These are phyloP conservation scores for Meloidogyne exigua DNA, from an alignment of 1,140 invertebrate genomes.

Conservation along the genomic window DNA sequence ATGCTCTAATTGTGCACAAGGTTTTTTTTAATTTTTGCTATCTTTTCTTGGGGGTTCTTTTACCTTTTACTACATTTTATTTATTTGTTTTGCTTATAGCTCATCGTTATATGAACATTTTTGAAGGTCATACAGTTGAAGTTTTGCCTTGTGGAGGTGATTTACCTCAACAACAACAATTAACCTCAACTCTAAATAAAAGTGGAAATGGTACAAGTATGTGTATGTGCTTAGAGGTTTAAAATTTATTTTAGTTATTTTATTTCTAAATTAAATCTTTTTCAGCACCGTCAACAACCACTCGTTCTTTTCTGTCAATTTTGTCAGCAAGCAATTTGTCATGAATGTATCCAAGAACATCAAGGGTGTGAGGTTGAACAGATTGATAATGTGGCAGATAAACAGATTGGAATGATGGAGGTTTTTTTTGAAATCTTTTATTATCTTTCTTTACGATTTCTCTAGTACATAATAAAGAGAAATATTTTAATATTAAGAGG, in stretches of 20 bases:
- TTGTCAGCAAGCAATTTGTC: constrained; percentile 80
- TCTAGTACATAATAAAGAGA: too few relatives aligned
- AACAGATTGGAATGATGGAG: constrained; percentile 69
- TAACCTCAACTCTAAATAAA: not conserved
- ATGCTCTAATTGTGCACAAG: constrained; percentile 80
- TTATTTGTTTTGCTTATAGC: constrained; percentile 71
- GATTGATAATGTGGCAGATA: constrained; percentile 76
- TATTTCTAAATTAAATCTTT: not conserved
- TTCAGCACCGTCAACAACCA: constrained; percentile 72
- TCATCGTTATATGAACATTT: constrained; percentile 96
- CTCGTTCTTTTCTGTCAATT: constrained; percentile 87
- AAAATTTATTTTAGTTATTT: not conserved
- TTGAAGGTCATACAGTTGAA: constrained; percentile 81
- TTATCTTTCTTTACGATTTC: not conserved
- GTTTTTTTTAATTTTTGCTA: not conserved
- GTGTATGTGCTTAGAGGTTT: constrained; percentile 29
- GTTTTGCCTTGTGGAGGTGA: constrained; percentile 8
- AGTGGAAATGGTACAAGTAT: not conserved
- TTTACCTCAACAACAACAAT: not conserved
- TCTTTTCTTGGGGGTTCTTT: too few relatives aligned
- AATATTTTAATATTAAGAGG: too few relatives aligned
- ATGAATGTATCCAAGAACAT: constrained; percentile 86
- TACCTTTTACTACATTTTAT: too few relatives aligned
- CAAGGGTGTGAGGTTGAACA: constrained; percentile 77
- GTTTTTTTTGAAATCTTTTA: not conserved